Conservation (phyloP, 2,888 invertebrate species). For the Netelia inedita region DNA sequence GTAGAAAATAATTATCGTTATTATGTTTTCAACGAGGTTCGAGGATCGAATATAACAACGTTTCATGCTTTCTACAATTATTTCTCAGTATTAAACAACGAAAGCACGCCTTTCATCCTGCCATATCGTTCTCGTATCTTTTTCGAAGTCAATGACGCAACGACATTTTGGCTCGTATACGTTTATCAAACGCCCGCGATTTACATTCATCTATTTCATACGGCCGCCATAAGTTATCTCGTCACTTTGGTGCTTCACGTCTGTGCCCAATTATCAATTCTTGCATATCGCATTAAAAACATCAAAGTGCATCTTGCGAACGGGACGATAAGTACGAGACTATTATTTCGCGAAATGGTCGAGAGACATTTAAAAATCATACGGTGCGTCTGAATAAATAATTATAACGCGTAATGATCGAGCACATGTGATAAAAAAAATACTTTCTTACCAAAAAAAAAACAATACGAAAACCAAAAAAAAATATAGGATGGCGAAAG, state of each 20-base stretch:
- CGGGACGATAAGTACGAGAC: background rate
- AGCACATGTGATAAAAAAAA: background rate
- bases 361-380: constrained; percentile 17
- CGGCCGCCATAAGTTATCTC: constrained; percentile 2
- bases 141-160: constrained; percentile 10
- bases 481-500: background rate
- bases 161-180: background rate
- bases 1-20: background rate
- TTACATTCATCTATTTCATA: constrained; percentile 12
- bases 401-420: background rate
- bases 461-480: background rate
- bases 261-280: constrained; percentile 16
- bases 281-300: constrained; percentile 14
- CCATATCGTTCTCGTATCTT: constrained; percentile 14
- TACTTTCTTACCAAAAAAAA: background rate
- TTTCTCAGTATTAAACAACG: constrained; percentile 10
- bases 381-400: background rate
- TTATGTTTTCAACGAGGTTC: background rate
- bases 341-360: constrained; percentile 8
- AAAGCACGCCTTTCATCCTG: constrained; percentile 11
- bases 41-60: too few species aligned
- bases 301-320: background rate
- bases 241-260: constrained; percentile 10
- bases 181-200: constrained; percentile 5
- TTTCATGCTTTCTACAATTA: too few species aligned